phyloP scores from a whole-genome alignment of 2,888 invertebrate genomes.

The Ormyrus thymus region DNA sequence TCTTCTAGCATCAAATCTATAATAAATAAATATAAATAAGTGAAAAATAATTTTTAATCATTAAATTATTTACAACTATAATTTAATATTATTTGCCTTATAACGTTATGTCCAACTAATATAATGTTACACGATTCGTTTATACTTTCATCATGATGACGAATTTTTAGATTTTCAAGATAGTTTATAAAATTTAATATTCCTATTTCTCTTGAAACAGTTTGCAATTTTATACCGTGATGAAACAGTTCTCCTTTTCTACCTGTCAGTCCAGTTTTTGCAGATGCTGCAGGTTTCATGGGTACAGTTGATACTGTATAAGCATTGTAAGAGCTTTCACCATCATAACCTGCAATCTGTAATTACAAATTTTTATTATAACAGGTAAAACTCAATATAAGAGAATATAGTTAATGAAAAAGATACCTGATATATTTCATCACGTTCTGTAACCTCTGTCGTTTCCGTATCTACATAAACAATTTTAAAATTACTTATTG shows the following conservation, averaged over 20 bases:
- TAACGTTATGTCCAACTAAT: constrained; percentile 19
- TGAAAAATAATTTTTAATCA: no score
- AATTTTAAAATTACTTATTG: constrained; percentile 23
- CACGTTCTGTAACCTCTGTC: constrained; percentile 31
- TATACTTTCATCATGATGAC: no score
- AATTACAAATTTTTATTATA: constrained; percentile 22
- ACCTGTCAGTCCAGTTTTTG: constrained; percentile 8
- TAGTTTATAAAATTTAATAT: neutral
- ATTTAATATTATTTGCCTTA: no score
- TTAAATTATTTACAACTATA: no score
- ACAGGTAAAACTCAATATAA: neutral
- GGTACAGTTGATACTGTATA: constrained; percentile 16
- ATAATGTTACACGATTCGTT: constrained; percentile 10
- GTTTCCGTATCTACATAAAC: constrained; percentile 51
- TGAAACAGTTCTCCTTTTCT: constrained; percentile 14
- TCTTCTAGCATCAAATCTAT: constrained; percentile 23
- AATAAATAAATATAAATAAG: constrained; percentile 13
- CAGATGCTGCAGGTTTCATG: constrained; percentile 1
- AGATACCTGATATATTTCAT: constrained; percentile 52
- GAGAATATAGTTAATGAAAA: constrained; percentile 8
- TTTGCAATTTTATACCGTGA: neutral
- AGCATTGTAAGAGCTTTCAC: constrained; percentile 9
- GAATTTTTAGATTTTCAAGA: constrained; percentile 12
- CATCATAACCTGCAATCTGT: constrained; percentile 42
- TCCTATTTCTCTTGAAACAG: neutral